These are phyloP conservation scores for Cranoglanis bouderius DNA, from an alignment of 2,113 vertebrate species.

Conservation along the genomic window DNA sequence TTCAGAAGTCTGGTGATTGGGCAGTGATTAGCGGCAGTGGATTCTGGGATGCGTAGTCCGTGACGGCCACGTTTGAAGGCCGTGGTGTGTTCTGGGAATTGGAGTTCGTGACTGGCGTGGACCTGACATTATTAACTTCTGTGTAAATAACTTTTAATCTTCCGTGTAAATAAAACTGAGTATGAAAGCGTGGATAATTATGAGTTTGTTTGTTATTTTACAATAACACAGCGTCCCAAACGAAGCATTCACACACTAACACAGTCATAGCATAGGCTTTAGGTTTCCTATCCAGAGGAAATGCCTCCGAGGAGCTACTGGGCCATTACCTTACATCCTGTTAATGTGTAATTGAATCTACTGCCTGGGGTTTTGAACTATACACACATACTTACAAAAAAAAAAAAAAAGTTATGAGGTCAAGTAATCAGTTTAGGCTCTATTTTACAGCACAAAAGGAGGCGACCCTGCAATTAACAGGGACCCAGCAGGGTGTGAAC, in stretches of 20 bases:
- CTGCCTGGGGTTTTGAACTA: not conserved
- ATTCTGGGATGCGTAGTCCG: no score
- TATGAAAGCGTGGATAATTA: no score
- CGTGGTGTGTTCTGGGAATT: no score
- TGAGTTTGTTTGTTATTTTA: no score
- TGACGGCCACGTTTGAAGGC: no score
- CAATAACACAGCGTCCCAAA: slow-evolving; percentile 38
- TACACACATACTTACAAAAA: not conserved
- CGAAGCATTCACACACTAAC: slow-evolving; percentile 11
- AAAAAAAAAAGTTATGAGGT: not conserved
- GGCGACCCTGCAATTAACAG: not conserved
- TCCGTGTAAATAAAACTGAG: no score
- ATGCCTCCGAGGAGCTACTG: not conserved
- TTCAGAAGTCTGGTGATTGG: no score
- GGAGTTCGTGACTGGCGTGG: no score
- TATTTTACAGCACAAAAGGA: not conserved
- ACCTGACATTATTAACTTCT: no score
- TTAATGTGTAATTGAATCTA: slow-evolving; percentile 6
- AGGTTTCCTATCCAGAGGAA: slow-evolving; percentile 24
- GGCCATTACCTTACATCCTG: not conserved
- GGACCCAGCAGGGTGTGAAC: not conserved
- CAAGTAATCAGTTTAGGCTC: not conserved
- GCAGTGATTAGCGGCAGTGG: no score
- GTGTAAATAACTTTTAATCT: no score
- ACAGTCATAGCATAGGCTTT: not conserved